Base-by-base conservation (phyloP, 2,113 vertebrate genomes). In the Nannospalax galili region DNA sequence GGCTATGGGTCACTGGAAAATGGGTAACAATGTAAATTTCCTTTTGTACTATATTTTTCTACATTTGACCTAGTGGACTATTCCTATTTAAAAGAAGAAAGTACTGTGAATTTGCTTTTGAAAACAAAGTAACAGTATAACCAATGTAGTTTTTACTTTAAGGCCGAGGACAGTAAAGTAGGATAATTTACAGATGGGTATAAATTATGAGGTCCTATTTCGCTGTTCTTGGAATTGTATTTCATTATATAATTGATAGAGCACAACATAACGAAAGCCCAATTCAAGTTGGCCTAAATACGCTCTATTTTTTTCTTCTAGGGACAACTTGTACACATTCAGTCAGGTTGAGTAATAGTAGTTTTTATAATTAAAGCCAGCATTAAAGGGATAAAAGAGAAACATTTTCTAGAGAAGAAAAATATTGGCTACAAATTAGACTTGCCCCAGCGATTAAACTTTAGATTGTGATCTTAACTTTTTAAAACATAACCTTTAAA, bases 321-420 rank as follows among this genome's bases (percentile, higher is more conserved):
- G 74, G 82, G 37, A 96, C 88, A 93, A 91, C n/a, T 95, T 93
- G 74, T 86, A 82, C 78, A 84, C 73, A 84, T 90, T 92, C 84
- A 90, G 73, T 90, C 90, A 96, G 65, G 52, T 97, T 96, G 95
- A 86, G 82, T 95, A 96, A 74, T 92, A 96, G 90, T 80, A 12
- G 45, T 72, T 77, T 91, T 96, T 93, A 77, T 92, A 91, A 95
- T 94, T 94, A 96, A 60, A 56, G 37, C 40, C 62, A 95, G 64
- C 52, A 90, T 28, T 87, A 92, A 56, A 95, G 79, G 56, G 85
- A 74, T 65, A 82, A 96, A 79, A 95, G 77, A 95, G 80, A 92
- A 58, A 92, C 26, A 77, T 96, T 97, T 93, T 93, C 67, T 91
- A 93, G 78, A 86, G 91, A 94, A 97, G 56, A 96, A 77, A 96